Percentiles rank a stretch among this genome's conserved stretches.
phyloP scores from a whole-genome alignment of 2,797 vertebrate genomes.

The Myoxocephalus aenaeus region DNA sequence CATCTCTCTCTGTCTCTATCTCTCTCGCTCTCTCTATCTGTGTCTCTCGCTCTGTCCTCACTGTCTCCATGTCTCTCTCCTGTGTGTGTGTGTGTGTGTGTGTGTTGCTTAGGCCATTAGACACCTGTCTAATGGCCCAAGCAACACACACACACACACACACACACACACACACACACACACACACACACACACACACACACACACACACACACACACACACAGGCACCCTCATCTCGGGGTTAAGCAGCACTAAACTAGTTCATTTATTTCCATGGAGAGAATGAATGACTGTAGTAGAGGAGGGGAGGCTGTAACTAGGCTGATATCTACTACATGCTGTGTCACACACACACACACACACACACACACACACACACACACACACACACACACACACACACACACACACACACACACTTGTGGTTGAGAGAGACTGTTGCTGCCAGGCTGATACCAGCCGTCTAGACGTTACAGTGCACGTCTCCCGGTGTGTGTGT shows the following conservation, averaged over 20 bases:
- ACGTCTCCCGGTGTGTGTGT: conserved; percentile 31
- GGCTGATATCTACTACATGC: conserved; percentile 63
- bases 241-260: conserved; percentile 74
- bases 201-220: conserved; percentile 4
- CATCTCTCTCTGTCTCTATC: conserved; percentile 51
- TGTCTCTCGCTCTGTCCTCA: too few relatives aligned
- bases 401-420: conserved; percentile 2
- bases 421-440: conserved; percentile 40
- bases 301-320: conserved; percentile 41
- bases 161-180: neutral
- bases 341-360: conserved; percentile 42
- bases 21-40: too few relatives aligned
- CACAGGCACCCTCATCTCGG: conserved; percentile 50
- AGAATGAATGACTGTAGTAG: conserved; percentile 52
- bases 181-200: neutral
- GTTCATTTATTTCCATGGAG: conserved; percentile 77
- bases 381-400: conserved; percentile 5
- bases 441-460: conserved; percentile 69
- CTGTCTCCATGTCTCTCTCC: conserved; percentile 9
- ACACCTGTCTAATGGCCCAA: conserved; percentile 52
- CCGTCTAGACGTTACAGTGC: conserved; percentile 68
- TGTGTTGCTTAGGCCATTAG: too few relatives aligned
- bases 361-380: conserved; percentile 21
- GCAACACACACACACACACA: neutral
- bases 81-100: too few relatives aligned